phyloP scores from a whole-genome alignment of 2,113 vertebrate species.

The Pituophis catenifer region DNA sequence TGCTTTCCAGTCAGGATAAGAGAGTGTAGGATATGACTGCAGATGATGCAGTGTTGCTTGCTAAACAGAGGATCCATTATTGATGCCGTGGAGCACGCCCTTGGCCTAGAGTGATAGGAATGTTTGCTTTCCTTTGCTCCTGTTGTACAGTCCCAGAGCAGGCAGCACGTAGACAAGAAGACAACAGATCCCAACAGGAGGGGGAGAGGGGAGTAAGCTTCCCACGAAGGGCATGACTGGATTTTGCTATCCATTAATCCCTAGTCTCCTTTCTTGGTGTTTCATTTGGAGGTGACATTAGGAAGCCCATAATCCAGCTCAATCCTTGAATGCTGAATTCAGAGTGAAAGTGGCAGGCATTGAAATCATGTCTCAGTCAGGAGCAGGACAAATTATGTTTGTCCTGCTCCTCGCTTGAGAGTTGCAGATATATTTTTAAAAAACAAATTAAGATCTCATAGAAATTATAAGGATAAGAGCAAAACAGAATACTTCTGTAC shows the following conservation, averaged over 20 bases:
- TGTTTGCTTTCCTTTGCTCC: constrained; percentile 29
- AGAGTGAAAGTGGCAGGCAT: background rate
- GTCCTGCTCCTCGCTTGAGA: no score
- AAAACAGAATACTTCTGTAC: background rate
- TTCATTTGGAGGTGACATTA: background rate
- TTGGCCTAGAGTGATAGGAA: constrained; percentile 31
- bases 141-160: constrained; percentile 27
- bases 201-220: background rate
- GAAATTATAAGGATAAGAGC: background rate
- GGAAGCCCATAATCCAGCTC: background rate
- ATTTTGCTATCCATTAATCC: background rate
- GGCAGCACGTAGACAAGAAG: constrained; percentile 28
- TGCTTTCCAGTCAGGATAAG: background rate
- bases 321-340: background rate
- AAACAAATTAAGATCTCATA: background rate
- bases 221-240: background rate
- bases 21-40: background rate
- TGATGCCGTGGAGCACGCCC: constrained; percentile 13
- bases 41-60: background rate
- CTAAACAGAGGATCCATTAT: constrained; percentile 16
- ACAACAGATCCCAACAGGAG: constrained; percentile 15
- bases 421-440: background rate
- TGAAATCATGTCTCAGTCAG: background rate
- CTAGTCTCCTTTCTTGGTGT: background rate
- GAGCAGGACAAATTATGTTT: background rate